Conservation (phyloP, 2,797 vertebrate species). For the Onychomys arenicola region DNA sequence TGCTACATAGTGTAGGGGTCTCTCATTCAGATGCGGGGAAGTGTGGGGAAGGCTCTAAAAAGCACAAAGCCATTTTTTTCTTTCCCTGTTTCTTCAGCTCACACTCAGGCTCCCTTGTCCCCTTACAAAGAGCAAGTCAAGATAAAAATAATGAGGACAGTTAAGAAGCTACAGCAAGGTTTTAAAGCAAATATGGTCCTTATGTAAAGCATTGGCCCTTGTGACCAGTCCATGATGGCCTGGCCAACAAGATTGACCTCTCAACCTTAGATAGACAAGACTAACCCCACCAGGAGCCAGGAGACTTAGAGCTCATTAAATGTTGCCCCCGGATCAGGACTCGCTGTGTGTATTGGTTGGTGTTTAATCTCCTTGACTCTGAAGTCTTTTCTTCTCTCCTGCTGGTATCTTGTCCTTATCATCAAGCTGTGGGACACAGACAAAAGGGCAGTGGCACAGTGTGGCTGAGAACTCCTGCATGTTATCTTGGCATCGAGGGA, state of each 20-base stretch:
- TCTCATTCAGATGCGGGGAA: background rate
- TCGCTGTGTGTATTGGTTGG: background rate
- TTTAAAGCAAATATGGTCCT: background rate
- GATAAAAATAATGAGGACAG: background rate
- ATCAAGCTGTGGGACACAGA: background rate
- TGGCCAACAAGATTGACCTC: background rate
- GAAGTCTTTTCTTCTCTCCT: background rate
- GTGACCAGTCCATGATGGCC: background rate
- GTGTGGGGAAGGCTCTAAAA: background rate
- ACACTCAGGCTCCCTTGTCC: background rate
- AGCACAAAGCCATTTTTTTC: background rate
- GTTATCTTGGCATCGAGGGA: background rate
- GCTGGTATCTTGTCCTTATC: background rate
- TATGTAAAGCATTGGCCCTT: background rate
- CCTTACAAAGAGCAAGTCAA: background rate
- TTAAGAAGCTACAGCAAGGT: background rate
- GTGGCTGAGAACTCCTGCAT: background rate
- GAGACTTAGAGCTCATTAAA: background rate
- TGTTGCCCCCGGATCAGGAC: background rate
- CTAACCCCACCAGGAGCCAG: background rate
- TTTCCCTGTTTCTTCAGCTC: background rate
- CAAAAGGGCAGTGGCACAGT: background rate
- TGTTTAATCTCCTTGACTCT: slow-evolving; percentile 12
- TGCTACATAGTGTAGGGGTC: background rate
- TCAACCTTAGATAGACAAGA: background rate